Conservation (phyloP, 1,140 invertebrate genomes). For the Acarapis woodi region DNA sequence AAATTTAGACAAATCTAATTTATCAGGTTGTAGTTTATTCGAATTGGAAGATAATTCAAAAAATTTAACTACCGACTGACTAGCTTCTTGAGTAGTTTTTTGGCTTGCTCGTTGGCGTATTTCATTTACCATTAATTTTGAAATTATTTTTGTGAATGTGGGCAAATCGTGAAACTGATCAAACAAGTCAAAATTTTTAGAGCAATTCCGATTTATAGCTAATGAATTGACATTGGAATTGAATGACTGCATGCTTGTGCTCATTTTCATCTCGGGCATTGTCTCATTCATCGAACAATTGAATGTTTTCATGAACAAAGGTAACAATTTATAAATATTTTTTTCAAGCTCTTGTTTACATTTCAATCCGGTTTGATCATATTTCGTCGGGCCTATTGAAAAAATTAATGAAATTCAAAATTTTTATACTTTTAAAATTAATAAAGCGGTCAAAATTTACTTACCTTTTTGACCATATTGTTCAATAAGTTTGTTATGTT, state of each 20-base stretch:
- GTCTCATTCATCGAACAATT: conserved; percentile 3
- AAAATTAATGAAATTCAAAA: too few species aligned
- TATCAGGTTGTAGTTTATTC: conserved; percentile 31
- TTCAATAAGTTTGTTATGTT: too few species aligned
- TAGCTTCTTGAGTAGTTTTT: conserved; percentile 43
- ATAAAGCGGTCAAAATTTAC: too few species aligned
- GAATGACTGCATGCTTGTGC: conserved; percentile 3
- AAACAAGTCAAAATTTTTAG: conserved; percentile 23
- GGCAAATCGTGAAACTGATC: conserved; percentile 80
- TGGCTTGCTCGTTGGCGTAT: conserved; percentile 72
- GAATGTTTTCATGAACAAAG: conserved; percentile 78
- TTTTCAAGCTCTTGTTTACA: conserved; percentile 41
- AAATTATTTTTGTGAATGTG: conserved; percentile 73
- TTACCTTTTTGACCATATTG: too few species aligned
- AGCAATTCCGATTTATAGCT: neutral
- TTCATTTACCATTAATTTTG: conserved; percentile 72
- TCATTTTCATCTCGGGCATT: neutral
- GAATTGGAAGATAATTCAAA: conserved; percentile 38
- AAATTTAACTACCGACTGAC: conserved; percentile 81
- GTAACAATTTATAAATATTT: conserved; percentile 89
- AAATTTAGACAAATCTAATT: too few species aligned
- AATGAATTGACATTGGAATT: conserved; percentile 1
- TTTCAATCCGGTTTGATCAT: conserved; percentile 1
- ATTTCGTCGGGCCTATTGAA: neutral
- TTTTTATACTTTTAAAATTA: too few species aligned